Percentiles rank a stretch among this genome's conserved stretches.
phyloP scores from a whole-genome alignment of 2,888 invertebrate species.

The Lochmaea capreae region DNA sequence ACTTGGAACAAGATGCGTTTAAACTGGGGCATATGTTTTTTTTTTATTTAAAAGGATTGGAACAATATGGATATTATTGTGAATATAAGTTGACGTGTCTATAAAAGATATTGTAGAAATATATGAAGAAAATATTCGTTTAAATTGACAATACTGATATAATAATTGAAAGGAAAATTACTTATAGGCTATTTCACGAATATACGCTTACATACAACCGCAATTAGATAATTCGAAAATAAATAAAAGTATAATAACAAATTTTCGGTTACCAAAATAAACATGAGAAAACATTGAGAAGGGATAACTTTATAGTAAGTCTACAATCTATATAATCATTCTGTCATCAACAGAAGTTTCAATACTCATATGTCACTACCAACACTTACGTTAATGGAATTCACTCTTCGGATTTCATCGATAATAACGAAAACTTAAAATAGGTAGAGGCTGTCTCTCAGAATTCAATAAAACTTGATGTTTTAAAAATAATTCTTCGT shows the following conservation, averaged over 20 bases:
- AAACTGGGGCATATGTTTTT: neutral
- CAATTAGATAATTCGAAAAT: no score
- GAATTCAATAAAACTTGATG: neutral
- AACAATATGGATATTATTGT: neutral
- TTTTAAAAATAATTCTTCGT: neutral
- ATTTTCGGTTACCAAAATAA: no score
- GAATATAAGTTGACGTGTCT: neutral
- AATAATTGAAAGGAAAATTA: no score
- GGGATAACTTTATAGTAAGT: neutral
- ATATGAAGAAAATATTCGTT: no score
- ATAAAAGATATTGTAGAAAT: no score
- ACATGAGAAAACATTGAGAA: no score
- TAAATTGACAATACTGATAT: no score
- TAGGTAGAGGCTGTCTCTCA: neutral
- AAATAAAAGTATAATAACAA: no score
- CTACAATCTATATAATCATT: conserved; percentile 4
- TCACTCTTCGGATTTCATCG: neutral
- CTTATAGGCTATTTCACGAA: no score
- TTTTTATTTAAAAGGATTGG: neutral
- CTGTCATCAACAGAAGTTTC: conserved; percentile 16
- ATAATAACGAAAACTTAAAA: neutral
- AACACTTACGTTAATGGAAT: neutral
- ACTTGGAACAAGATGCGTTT: conserved; percentile 8
- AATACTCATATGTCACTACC: conserved; percentile 6
- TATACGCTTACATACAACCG: no score